phyloP scores from a whole-genome alignment of 2,888 invertebrate species.

The Podotricha telesiphe region DNA sequence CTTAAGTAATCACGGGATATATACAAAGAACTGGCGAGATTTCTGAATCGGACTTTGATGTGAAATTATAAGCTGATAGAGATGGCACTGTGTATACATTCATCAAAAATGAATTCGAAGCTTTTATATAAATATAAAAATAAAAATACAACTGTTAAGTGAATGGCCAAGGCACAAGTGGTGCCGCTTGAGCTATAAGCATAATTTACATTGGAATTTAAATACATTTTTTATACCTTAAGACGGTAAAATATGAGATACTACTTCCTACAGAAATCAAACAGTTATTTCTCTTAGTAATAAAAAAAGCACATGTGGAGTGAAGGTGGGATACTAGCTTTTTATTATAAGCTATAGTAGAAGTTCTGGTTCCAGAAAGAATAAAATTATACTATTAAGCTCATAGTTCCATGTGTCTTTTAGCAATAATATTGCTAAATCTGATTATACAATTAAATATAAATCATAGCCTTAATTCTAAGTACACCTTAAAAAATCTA shows the following conservation, averaged over 20 bases:
- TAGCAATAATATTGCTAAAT: neutral
- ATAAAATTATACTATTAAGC: neutral
- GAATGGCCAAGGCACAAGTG: neutral
- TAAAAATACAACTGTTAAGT: neutral
- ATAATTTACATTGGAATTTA: neutral
- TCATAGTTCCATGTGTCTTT: neutral
- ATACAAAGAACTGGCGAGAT: neutral
- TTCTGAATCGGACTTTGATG: neutral
- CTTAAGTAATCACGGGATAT: neutral
- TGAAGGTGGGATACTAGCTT: conserved; percentile 5
- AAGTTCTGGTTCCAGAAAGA: neutral
- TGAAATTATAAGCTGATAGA: neutral
- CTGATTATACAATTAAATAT: neutral
- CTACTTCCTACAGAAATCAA: conserved; percentile 7
- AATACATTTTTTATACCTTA: neutral
- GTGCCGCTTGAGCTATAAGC: neutral
- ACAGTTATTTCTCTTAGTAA: neutral
- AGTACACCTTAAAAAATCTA: conserved; percentile 7
- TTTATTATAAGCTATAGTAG: conserved; percentile 2
- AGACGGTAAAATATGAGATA: neutral
- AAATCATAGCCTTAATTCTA: conserved; percentile 25
- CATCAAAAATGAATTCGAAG: neutral
- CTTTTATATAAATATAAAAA: neutral
- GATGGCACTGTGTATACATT: conserved; percentile 7
- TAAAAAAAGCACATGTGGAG: conserved; percentile 6